Evolutionary conservation across 1,140 invertebrate species (phyloP).

Genomic region (Archivesica marissinica): DNA sequence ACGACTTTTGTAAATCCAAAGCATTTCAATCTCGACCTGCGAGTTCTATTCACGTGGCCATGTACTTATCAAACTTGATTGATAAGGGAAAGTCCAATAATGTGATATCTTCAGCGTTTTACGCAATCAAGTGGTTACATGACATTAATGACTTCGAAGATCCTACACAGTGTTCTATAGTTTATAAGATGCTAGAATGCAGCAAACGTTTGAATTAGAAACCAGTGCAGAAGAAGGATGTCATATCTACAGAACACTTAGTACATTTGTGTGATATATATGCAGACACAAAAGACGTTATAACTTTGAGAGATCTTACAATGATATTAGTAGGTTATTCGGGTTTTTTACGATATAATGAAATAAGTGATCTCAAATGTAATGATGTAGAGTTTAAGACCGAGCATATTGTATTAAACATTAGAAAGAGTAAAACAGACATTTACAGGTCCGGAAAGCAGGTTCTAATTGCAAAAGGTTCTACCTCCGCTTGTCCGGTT

Average conservation of each 20-base stretch:
- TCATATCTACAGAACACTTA: slow-evolving; percentile 3
- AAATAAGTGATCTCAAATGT: slow-evolving; percentile 50
- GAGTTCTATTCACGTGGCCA: slow-evolving; percentile 51
- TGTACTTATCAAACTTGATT: slow-evolving; percentile 13
- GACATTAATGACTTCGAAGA: slow-evolving; percentile 33
- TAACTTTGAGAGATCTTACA: slow-evolving; percentile 1
- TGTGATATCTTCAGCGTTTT: slow-evolving; percentile 32
- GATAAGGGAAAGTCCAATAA: background rate
- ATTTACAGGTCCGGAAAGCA: slow-evolving; percentile 56
- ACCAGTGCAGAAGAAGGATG: slow-evolving; percentile 46
- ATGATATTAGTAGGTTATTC: slow-evolving; percentile 38
- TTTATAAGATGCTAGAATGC: slow-evolving; percentile 30
- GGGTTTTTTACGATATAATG: slow-evolving; percentile 58
- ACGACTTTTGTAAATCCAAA: slow-evolving; percentile 1
- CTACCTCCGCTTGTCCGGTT: slow-evolving; percentile 44
- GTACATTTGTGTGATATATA: slow-evolving; percentile 49
- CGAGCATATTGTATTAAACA: slow-evolving; percentile 18
- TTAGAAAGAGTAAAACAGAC: slow-evolving; percentile 61
- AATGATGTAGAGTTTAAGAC: slow-evolving; percentile 44
- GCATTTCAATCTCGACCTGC: slow-evolving; percentile 26
- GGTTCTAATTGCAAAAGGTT: slow-evolving; percentile 37
- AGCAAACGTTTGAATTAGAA: slow-evolving; percentile 25
- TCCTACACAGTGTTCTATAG: slow-evolving; percentile 44
- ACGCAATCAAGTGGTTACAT: slow-evolving; percentile 52
- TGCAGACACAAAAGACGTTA: slow-evolving; percentile 36